These are phyloP conservation scores for Antechinus flavipes DNA, from an alignment of 2,113 vertebrate species.

Conservation along the genomic window DNA sequence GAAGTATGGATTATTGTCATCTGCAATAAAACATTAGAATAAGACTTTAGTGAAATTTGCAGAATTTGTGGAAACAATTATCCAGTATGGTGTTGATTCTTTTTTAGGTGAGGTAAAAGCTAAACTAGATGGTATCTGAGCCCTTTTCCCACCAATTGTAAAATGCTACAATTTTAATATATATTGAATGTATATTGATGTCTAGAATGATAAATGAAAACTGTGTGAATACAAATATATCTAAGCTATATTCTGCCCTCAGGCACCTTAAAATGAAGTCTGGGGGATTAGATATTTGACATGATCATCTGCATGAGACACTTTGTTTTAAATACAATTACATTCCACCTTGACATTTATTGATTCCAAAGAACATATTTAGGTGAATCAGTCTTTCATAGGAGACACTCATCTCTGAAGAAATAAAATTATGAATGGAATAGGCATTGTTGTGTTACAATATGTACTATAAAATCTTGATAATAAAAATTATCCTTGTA, in stretches of 20 bases:
- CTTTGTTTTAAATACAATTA: not conserved
- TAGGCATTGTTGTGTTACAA: not conserved
- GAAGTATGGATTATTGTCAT: not conserved
- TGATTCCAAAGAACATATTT: not conserved
- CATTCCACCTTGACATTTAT: not conserved
- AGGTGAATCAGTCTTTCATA: not conserved
- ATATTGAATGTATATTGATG: not conserved
- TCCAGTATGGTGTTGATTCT: not conserved
- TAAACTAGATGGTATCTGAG: not conserved
- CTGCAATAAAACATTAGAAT: not conserved
- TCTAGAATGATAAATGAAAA: not conserved
- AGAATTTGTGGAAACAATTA: not conserved
- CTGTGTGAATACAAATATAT: not conserved
- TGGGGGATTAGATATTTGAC: not conserved
- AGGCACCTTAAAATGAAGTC: not conserved
- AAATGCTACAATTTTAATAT: not conserved
- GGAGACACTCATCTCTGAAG: not conserved
- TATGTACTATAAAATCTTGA: not conserved
- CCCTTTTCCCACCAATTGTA: not conserved
- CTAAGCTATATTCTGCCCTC: not conserved
- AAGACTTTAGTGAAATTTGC: not conserved
- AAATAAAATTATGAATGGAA: not conserved
- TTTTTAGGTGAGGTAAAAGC: not conserved
- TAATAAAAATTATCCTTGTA: not conserved
- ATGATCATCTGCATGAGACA: not conserved